These are phyloP conservation scores for Bucorvus abyssinicus DNA, from an alignment of 2,797 vertebrate species.

Conservation along the genomic window DNA sequence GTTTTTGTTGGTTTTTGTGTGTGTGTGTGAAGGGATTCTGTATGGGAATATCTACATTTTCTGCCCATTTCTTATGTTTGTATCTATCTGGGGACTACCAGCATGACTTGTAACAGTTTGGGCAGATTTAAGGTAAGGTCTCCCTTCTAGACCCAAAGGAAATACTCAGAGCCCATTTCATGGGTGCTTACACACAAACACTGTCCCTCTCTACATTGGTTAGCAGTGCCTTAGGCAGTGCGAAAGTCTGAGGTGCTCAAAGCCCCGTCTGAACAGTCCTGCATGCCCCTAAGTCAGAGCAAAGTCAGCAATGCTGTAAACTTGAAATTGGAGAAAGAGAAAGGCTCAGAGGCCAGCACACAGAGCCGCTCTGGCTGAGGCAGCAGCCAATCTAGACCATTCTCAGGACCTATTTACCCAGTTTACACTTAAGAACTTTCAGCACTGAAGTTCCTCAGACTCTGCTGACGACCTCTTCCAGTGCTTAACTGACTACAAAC, in stretches of 20 bases:
- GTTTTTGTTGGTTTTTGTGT: background rate
- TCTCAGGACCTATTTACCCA: background rate
- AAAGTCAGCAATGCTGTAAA: background rate
- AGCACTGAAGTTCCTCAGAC: background rate
- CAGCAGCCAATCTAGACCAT: background rate
- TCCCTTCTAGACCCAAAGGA: background rate
- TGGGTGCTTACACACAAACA: background rate
- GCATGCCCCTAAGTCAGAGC: background rate
- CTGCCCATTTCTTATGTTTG: background rate
- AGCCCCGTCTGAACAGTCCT: background rate
- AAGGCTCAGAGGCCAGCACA: background rate
- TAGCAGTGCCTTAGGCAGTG: background rate
- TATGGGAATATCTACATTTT: background rate
- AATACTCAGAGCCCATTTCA: background rate
- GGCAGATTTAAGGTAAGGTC: background rate
- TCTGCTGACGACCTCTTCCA: background rate
- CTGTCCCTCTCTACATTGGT: background rate
- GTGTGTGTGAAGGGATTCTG: background rate
- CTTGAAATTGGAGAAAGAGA: background rate
- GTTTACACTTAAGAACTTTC: background rate
- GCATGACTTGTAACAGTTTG: background rate
- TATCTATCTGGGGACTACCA: background rate
- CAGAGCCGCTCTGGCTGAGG: background rate
- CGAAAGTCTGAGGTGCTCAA: background rate
- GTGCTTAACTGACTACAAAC: background rate